Evolutionary conservation across 2,888 invertebrate genomes (phyloP).

Genomic region (Diplazon laetatorius): DNA sequence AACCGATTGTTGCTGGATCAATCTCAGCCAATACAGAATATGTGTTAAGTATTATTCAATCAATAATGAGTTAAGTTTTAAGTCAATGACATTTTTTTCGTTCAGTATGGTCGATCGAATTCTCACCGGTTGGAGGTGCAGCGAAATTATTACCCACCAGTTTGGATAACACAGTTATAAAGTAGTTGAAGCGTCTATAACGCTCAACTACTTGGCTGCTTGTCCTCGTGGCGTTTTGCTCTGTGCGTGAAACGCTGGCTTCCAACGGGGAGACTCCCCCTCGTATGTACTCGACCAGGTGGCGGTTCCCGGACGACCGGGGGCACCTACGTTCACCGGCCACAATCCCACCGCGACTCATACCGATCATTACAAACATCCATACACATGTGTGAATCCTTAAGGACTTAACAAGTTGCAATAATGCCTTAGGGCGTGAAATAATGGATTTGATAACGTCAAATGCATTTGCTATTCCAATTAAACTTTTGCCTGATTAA

Average conservation of each 20-base stretch:
- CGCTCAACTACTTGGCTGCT: slow-evolving; percentile 16
- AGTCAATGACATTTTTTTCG: slow-evolving; percentile 1
- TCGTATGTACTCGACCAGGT: slow-evolving; percentile 63
- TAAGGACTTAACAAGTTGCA: slow-evolving; percentile 32
- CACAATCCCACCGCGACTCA: slow-evolving; percentile 43
- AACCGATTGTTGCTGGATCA: no score
- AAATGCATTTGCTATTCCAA: neutral
- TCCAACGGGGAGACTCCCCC: neutral
- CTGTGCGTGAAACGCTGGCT: slow-evolving; percentile 41
- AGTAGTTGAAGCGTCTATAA: no score
- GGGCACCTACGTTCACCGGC: slow-evolving; percentile 43
- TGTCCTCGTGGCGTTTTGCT: slow-evolving; percentile 50
- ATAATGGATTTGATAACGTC: slow-evolving; percentile 17
- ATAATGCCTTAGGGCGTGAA: neutral
- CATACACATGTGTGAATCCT: slow-evolving; percentile 47
- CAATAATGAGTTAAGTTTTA: no score
- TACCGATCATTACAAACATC: slow-evolving; percentile 57
- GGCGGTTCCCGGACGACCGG: slow-evolving; percentile 67
- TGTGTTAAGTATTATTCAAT: no score
- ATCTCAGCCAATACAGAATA: no score
- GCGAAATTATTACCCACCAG: slow-evolving; percentile 42
- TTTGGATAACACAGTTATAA: slow-evolving; percentile 40
- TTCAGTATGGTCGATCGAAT: slow-evolving; percentile 29
- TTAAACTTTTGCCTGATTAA: neutral
- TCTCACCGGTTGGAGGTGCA: slow-evolving; percentile 9